Base-by-base conservation (phyloP, 1,140 invertebrate genomes). In the Helicoverpa armigera region DNA sequence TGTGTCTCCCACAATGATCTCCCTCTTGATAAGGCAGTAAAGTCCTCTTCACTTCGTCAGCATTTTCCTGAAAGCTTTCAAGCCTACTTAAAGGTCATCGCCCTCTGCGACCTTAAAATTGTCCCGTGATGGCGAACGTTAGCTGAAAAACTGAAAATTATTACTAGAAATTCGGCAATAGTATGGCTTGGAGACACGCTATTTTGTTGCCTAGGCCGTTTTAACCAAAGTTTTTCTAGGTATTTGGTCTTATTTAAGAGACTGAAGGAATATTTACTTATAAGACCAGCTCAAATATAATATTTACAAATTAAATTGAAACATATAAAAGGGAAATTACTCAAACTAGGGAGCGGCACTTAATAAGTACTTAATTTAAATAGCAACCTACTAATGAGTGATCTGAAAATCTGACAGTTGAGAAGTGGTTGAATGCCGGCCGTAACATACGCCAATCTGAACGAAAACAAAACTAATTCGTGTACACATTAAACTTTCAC, bases 401-500 rank as follows among this genome's bases (percentile, higher is more conserved):
- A 60, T 12, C 16, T 11, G 18, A 23, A 12, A 60, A 23, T 23
- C 3, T 29, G 18, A 14, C 35, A 75, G 35, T 10, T 54, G 35
- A 77, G 53, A 77, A 67, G 23, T 13, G 12, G 50, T 77, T 77
- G 53, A 77, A 53, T 77, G 43, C 23, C 5, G 7, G 54, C 13
- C 12, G 63, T 54, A 18, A 69, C 65, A 67, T n/a, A 50, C 65
- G 43, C n/a, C 69, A n/a, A 77, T 77, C 4, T 65, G 75, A 65
- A 77, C 31, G 75, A 77, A 77, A 77, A 77, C 75, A 77, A 77
- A 65, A 77, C 75, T 77, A 77, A 77, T 67, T 77, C 61, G 75
- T 67, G 61, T 77, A 67, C 65, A 51, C 65, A 69, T 72, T 77
- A 77, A 77, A 77, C 75, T 77, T 77, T 77, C 75, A 77, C 75